Base-by-base conservation (phyloP, 2,888 invertebrate genomes). In the Drosophila hamatofila region DNA sequence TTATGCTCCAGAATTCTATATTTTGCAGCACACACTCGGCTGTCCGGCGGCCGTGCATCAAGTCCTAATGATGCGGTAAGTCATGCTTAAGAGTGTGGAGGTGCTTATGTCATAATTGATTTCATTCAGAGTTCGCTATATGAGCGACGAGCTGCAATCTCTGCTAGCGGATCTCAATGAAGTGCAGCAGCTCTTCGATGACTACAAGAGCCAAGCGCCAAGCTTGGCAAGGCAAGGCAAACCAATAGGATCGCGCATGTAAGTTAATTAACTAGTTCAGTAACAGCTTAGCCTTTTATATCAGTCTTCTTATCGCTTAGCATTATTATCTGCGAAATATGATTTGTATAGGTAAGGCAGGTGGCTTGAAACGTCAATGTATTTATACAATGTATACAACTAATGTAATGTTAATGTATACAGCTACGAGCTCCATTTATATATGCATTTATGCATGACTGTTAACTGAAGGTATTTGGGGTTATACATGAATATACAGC, bases 1-100 rank as follows among this genome's bases (percentile, higher is more conserved):
- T 12, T 1, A 49, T 18, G 30, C 30, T 27, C 3, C 16, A 18
- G 3, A 23, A 42, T 25, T 6, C 18, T 25, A 16, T 4, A 14
- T 2, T 11, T 67, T 60, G 0, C 44, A 89, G 88, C 57, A 44
- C 33, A 70, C 77, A 3, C 56, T 49, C 14, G 66, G 77, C 27
- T 86, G 86, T 67, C 81, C 86, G 11, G 67, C 58, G 2, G 49
- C 59, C 11, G 64, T 55, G 2, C 39, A 88, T 41, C 72, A 72
- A 2, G 83, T 64, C 3, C n/a, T 89, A 9, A 55, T 58, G 23
- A 55, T 67, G 3, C 83, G 86, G 85, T 85, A 62, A 68, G 89
- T 65, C 9, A 8, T 27, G 30, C 11, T 23, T 11, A 21, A 23
- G 27, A 2, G 21, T 30, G 12, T 11, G 8, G 27, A 25, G n/a